phyloP scores from a whole-genome alignment of 2,888 invertebrate genomes.

The Dendrolimus houi region DNA sequence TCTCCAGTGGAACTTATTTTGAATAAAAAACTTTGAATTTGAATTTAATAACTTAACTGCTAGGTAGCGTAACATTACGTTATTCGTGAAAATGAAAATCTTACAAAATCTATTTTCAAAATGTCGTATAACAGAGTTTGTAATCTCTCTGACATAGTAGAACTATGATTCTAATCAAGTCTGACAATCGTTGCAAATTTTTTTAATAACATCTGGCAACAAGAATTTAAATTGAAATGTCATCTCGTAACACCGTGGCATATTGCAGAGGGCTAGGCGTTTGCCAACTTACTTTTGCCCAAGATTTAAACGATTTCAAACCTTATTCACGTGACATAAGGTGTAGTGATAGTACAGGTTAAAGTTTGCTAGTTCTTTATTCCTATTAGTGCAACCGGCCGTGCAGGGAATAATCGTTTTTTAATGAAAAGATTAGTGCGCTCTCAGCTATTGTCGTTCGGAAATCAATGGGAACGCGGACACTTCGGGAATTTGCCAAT shows the following conservation, averaged over 20 bases:
- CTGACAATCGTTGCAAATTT: conserved; percentile 35
- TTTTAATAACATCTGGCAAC: conserved; percentile 52
- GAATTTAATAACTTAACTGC: no score
- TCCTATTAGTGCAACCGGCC: conserved; percentile 66
- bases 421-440: conserved; percentile 75
- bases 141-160: background rate
- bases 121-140: background rate
- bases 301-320: conserved; percentile 15
- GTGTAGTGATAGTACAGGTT: conserved; percentile 11
- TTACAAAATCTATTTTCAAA: no score
- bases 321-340: conserved; percentile 24
- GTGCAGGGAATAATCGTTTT: conserved; percentile 73
- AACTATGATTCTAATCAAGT: conserved; percentile 24
- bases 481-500: conserved; percentile 68
- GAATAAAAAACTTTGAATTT: no score
- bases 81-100: no score
- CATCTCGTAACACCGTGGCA: conserved; percentile 54
- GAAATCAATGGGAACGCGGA: conserved; percentile 54
- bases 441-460: conserved; percentile 44
- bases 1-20: no score
- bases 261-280: conserved; percentile 43
- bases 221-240: conserved; percentile 73
- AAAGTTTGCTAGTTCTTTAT: conserved; percentile 41
- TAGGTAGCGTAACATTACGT: no score
- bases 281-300: conserved; percentile 14